Percentiles rank a stretch among this genome's conserved stretches.
Conservation (phyloP, 2,888 invertebrate genomes). For the Sarcophaga caerulescens region DNA sequence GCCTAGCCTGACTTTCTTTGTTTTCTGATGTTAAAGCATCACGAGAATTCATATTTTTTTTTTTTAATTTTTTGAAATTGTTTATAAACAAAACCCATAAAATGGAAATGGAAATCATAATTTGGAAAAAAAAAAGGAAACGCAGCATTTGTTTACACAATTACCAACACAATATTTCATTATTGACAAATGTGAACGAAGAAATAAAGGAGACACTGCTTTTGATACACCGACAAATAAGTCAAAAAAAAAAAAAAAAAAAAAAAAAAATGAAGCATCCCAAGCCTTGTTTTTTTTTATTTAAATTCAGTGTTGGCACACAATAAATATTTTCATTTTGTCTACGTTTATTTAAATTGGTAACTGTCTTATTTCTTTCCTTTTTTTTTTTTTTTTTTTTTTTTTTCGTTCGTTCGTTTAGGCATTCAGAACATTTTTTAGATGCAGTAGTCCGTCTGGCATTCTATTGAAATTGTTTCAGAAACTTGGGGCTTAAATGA, state of each 20-base stretch:
- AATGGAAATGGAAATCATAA: neutral
- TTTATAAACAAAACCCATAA: neutral
- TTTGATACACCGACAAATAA: conserved; percentile 49
- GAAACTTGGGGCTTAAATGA: too few relatives aligned
- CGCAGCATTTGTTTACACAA: conserved; percentile 50
- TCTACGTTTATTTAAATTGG: conserved; percentile 1
- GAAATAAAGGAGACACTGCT: conserved; percentile 21
- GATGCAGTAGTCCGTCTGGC: neutral
- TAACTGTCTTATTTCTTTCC: neutral
- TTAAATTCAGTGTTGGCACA: neutral
- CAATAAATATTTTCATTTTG: neutral
- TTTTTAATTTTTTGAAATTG: neutral
- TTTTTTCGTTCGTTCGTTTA: neutral
- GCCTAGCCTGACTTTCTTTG: too few relatives aligned
- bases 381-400: neutral
- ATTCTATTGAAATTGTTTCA: too few relatives aligned
- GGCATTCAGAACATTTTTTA: neutral
- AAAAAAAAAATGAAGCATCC: neutral
- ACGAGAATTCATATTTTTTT: neutral
- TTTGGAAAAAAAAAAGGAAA: neutral
- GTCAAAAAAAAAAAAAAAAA: neutral
- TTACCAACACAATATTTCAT: conserved; percentile 52
- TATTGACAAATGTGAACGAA: conserved; percentile 12
- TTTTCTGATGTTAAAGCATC: too few relatives aligned
- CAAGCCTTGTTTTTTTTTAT: neutral